These are phyloP conservation scores for Sebastes ruberrimus DNA, from an alignment of 2,797 vertebrate species.

Conservation along the genomic window DNA sequence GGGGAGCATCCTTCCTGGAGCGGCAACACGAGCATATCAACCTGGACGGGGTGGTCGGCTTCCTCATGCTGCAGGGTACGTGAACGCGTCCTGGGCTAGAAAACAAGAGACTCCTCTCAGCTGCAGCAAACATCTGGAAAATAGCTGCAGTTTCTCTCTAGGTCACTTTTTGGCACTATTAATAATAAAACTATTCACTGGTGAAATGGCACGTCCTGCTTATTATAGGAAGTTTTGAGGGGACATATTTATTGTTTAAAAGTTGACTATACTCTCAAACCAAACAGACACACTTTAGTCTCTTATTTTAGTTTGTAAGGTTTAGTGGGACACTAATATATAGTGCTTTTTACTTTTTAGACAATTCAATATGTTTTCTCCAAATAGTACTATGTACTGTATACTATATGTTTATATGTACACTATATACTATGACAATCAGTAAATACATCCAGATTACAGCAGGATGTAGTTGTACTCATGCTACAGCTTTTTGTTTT, in stretches of 20 bases:
- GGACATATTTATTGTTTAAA: background rate
- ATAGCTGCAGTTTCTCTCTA: background rate
- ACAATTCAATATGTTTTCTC: no score
- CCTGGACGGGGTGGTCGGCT: slow-evolving; percentile 87
- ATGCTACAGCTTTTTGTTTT: background rate
- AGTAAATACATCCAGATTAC: background rate
- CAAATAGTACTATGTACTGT: no score
- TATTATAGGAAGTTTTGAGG: background rate
- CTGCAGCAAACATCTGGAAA: slow-evolving; percentile 8
- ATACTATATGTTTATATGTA: no score
- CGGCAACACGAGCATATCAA: slow-evolving; percentile 82
- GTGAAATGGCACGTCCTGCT: background rate
- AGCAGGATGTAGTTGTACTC: background rate
- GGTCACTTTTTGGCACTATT: no score
- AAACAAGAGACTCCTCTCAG: background rate
- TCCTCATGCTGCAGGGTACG: slow-evolving; percentile 85
- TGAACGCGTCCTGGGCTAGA: background rate
- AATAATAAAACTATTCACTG: no score
- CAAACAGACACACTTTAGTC: no score
- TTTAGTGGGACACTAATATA: no score
- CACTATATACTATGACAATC: background rate
- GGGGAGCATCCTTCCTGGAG: slow-evolving; percentile 82
- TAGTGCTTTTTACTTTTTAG: no score
- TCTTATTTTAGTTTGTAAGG: no score
- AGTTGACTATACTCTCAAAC: background rate